A percentile compares a stretch with the other conserved stretches of the same genome.
phyloP scores from a whole-genome alignment of 2,888 invertebrate species.

The Callyntrura sp. region DNA sequence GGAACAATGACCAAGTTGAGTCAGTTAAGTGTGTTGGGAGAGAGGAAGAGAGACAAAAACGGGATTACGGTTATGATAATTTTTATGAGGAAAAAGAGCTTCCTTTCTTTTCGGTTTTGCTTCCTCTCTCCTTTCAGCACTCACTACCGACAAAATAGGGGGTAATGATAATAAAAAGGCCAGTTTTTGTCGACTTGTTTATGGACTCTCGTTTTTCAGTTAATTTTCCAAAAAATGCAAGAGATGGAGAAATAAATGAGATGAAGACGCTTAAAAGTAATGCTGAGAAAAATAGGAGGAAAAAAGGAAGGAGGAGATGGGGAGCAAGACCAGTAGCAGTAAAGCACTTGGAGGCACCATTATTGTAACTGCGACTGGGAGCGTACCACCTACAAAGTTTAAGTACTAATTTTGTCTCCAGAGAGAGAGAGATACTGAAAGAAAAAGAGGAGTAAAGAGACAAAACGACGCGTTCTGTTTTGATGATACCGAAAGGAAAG shows the following conservation, averaged over 20 bases:
- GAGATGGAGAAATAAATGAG: background rate
- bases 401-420: slow-evolving; percentile 7
- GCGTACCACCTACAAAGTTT: slow-evolving; percentile 18
- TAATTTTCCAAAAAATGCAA: background rate
- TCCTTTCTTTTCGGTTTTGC: background rate
- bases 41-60: background rate
- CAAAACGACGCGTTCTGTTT: background rate
- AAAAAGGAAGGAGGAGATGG: no score
- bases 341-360: background rate
- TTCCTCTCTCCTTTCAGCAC: background rate
- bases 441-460: slow-evolving; percentile 1
- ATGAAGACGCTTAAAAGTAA: background rate
- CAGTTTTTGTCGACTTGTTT: slow-evolving; percentile 10
- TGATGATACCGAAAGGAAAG: background rate
- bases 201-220: background rate
- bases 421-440: background rate
- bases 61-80: background rate
- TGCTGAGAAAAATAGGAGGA: background rate
- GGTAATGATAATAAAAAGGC: no score
- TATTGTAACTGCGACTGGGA: background rate
- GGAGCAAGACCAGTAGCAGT: background rate
- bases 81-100: background rate
- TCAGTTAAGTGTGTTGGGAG: no score
- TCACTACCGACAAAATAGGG: background rate
- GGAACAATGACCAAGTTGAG: slow-evolving; percentile 5